phyloP scores from a whole-genome alignment of 2,888 invertebrate species.

The Drosophila paucipuncta region DNA sequence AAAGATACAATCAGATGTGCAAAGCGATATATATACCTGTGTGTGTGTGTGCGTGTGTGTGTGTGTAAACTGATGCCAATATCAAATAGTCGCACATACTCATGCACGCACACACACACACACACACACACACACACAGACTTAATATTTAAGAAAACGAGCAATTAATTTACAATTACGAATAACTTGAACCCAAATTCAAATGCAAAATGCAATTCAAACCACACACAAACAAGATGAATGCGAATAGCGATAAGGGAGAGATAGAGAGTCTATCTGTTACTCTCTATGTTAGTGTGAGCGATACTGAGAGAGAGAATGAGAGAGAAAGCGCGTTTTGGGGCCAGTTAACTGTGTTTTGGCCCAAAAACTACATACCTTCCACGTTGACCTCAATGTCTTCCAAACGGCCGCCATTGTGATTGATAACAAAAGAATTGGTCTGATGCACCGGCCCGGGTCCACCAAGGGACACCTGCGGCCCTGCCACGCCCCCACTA shows the following conservation, averaged over 20 bases:
- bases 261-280: slow-evolving; percentile 4
- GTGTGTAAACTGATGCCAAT: slow-evolving; percentile 22
- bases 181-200: slow-evolving; percentile 57
- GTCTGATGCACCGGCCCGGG: slow-evolving; percentile 90
- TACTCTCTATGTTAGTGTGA: slow-evolving; percentile 26
- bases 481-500: slow-evolving; percentile 88
- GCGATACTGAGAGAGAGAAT: slow-evolving; percentile 2
- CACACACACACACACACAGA: not conserved
- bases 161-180: slow-evolving; percentile 71
- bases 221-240: slow-evolving; percentile 36
- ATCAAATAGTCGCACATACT: slow-evolving; percentile 45
- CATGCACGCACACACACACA: slow-evolving; percentile 24
- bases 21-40: slow-evolving; percentile 23
- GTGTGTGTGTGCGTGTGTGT: slow-evolving; percentile 36
- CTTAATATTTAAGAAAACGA: slow-evolving; percentile 57
- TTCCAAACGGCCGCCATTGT: slow-evolving; percentile 94
- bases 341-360: slow-evolving; percentile 6
- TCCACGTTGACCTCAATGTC: slow-evolving; percentile 98
- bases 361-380: slow-evolving; percentile 87
- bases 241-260: slow-evolving; percentile 27
- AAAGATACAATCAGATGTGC: slow-evolving; percentile 23
- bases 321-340: slow-evolving; percentile 14
- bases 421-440: slow-evolving; percentile 90
- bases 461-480: slow-evolving; percentile 90
- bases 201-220: slow-evolving; percentile 33